Evolutionary conservation across 1,140 invertebrate genomes (phyloP).

Genomic region (Drosophila pseudoobscura): DNA sequence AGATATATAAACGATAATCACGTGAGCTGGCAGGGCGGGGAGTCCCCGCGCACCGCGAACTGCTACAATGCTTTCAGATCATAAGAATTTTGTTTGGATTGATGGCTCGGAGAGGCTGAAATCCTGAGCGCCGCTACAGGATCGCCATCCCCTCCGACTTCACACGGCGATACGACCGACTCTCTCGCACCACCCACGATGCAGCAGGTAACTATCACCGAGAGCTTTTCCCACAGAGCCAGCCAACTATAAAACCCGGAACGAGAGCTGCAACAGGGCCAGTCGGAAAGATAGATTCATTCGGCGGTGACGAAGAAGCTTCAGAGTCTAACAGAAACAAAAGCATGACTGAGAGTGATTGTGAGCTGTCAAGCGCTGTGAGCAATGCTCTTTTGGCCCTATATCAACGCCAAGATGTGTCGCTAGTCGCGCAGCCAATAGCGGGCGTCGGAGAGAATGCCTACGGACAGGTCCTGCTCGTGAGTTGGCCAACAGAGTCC

Average conservation of each 20-base stretch:
- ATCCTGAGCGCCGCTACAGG: too few relatives aligned
- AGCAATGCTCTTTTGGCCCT: conserved; percentile 24
- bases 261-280: conserved; percentile 13
- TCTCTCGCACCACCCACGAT: conserved; percentile 14
- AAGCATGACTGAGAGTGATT: conserved; percentile 37
- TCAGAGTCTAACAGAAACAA: not conserved
- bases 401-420: conserved; percentile 26
- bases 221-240: conserved; percentile 15
- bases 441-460: conserved; percentile 64
- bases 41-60: too few relatives aligned
- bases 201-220: conserved; percentile 11
- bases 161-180: not conserved
- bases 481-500: conserved; percentile 23
- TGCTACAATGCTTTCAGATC: too few relatives aligned
- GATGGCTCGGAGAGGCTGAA: too few relatives aligned
- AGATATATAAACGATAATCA: too few relatives aligned
- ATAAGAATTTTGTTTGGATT: too few relatives aligned
- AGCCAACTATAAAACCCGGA: conserved; percentile 36
- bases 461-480: conserved; percentile 58
- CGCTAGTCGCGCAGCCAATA: conserved; percentile 33
- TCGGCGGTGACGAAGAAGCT: not conserved
- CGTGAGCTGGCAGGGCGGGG: too few relatives aligned
- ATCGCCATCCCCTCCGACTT: too few relatives aligned
- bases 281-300: conserved; percentile 36
- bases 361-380: conserved; percentile 29